Base-by-base conservation (phyloP, 2,888 invertebrate species). In the Sisyra terminalis region DNA sequence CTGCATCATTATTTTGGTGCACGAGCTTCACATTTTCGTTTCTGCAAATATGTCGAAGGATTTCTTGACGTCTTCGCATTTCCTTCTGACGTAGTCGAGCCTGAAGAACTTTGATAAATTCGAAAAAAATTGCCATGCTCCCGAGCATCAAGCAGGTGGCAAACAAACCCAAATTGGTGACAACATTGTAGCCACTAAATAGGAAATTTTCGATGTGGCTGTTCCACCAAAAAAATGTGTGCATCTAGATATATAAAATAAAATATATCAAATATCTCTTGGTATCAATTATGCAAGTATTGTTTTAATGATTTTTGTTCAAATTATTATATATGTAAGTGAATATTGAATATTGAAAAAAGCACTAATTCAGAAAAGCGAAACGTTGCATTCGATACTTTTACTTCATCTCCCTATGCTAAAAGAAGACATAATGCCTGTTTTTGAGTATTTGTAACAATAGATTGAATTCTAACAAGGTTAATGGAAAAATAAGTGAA, bases 211-310 rank as follows among this genome's bases (percentile, higher is more conserved):
- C 70, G 44, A 79, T 60, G 55, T 75, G 61, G 48, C 66, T 69
- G 42, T 73, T 74, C 59, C 75, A 77, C 75, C 75, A 78, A 64
- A 76, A 76, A 58, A 64, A 68, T 71, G 73, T 72, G 52, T 72
- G 71, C 76, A 77, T 77, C 57, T 59, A 24, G 7, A 24, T 24
- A 24, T 5, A 24, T 5, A 24, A 24, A 24, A 5, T 24, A 48
- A 17, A 48, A 38, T 16, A n/a, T n/a, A 24, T 24, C 3, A 24
- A 24, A 24, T 24, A 24, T 3, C 7, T 5, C 3, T 24, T 24
- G 24, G 24, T n/a, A n/a, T n/a, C n/a, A n/a, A n/a, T n/a, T n/a
- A n/a, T n/a, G n/a, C n/a, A n/a, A n/a, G n/a, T n/a, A n/a, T n/a
- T n/a, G n/a, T n/a, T n/a, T n/a, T n/a, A n/a, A n/a, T n/a, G n/a